Evolutionary conservation across 2,888 invertebrate species (phyloP).

Genomic region (Lordiphosa andalusiaca): DNA sequence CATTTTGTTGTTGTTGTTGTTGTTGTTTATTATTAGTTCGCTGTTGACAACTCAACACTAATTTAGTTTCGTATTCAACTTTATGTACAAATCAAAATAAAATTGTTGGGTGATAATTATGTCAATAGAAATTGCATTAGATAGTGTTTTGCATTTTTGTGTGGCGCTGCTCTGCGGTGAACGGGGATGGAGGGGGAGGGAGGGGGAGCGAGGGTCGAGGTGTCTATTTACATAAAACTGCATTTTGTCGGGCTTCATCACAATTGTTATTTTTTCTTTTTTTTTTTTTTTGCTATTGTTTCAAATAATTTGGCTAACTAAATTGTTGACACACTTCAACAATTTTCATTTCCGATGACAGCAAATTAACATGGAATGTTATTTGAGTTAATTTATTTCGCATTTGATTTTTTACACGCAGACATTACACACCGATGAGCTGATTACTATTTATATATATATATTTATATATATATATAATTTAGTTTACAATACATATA

Average conservation of each 20-base stretch:
- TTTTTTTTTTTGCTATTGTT: conserved; percentile 50
- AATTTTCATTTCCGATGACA: conserved; percentile 23
- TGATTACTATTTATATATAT: conserved; percentile 1
- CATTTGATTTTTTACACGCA: conserved; percentile 21
- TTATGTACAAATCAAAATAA: conserved; percentile 10
- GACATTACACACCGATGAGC: conserved; percentile 25
- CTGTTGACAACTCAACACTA: conserved; percentile 27
- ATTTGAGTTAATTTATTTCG: conserved; percentile 44
- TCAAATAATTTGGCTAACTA: conserved; percentile 61
- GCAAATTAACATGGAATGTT: conserved; percentile 66
- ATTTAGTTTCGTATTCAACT: conserved; percentile 51
- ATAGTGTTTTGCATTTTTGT: conserved; percentile 16
- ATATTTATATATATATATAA: conserved; percentile 7
- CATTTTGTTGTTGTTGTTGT: conserved; percentile 27
- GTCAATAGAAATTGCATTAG: conserved; percentile 1
- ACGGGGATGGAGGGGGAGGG: neutral
- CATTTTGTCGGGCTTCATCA: conserved; percentile 30
- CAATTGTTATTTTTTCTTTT: conserved; percentile 60
- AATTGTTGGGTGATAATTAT: neutral
- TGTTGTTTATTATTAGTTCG: conserved; percentile 11
- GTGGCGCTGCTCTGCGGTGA: conserved; percentile 45
- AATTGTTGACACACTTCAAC: conserved; percentile 39
- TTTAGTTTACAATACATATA: conserved; percentile 51
- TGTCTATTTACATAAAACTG: conserved; percentile 43
- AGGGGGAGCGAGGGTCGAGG: too few relatives aligned